Conservation (phyloP, 2,888 invertebrate species). For the Parnassius orleans region DNA sequence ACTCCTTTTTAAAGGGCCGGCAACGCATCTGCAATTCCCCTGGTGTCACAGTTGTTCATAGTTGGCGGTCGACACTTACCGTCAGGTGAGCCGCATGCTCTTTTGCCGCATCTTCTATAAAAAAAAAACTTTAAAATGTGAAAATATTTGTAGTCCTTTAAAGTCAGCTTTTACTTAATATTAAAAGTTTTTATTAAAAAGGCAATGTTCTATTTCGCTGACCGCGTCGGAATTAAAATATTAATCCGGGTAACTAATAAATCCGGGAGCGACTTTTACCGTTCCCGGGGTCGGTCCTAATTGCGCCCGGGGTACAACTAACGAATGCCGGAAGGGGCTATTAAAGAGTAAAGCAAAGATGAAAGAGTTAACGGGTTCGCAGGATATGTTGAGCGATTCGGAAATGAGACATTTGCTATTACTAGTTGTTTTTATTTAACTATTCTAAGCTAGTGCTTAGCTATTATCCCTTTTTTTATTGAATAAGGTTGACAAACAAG, state of each 20-base stretch:
- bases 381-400: neutral
- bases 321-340: neutral
- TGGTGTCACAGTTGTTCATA: too few relatives aligned
- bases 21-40: too few relatives aligned
- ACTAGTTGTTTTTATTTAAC: neutral
- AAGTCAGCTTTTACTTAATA: neutral
- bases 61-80: too few relatives aligned
- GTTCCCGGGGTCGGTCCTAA: neutral
- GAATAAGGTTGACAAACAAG: too few relatives aligned
- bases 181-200: neutral
- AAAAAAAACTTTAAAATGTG: too few relatives aligned
- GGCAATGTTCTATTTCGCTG: neutral
- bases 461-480: too few relatives aligned
- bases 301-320: neutral
- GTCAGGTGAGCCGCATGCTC: too few relatives aligned
- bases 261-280: neutral
- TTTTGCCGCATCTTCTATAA: too few relatives aligned
- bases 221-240: neutral
- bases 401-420: neutral
- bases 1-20: too few relatives aligned
- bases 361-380: neutral
- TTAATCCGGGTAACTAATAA: slow-evolving; percentile 2
- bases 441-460: too few relatives aligned
- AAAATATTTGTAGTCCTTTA: neutral
- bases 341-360: neutral